phyloP scores from a whole-genome alignment of 2,888 invertebrate species.

The Andrena bucephala region DNA sequence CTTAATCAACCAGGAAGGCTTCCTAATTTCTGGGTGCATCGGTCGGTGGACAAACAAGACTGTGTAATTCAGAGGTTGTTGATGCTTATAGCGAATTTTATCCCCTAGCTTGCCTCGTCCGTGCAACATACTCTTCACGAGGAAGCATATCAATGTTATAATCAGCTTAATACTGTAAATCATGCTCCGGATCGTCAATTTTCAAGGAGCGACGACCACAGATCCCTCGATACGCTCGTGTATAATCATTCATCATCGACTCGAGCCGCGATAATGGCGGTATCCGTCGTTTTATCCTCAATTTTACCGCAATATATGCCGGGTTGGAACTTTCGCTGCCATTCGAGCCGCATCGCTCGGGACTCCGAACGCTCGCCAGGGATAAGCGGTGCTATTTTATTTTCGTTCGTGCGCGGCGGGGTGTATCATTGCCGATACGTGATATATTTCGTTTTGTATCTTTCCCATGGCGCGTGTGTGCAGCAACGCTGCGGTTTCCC shows the following conservation, averaged over 20 bases:
- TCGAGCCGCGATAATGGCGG: not conserved
- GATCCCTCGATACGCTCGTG: not conserved
- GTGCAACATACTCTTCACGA: not conserved
- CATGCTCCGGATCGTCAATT: not conserved
- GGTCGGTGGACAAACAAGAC: not conserved
- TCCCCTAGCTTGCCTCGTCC: not conserved
- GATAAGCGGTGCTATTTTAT: constrained; percentile 47
- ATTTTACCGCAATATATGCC: constrained; percentile 12
- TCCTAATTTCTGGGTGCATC: not conserved
- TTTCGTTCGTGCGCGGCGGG: constrained; percentile 25
- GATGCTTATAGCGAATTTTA: not conserved
- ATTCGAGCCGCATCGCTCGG: constrained; percentile 24
- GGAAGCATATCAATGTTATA: not conserved
- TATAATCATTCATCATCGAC: constrained; percentile 14
- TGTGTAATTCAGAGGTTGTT: too few species aligned
- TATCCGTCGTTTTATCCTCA: not conserved
- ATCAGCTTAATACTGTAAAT: not conserved
- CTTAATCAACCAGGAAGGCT: constrained; percentile 7
- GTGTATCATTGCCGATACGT: constrained; percentile 37
- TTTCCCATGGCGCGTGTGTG: not conserved
- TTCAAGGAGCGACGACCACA: not conserved
- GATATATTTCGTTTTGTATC: constrained; percentile 41
- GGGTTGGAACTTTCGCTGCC: constrained; percentile 36
- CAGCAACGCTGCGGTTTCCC: constrained; percentile 36
- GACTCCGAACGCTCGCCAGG: constrained; percentile 14